These are phyloP conservation scores for Rattus norvegicus DNA, from an alignment of 2,113 vertebrate species.

Conservation along the genomic window DNA sequence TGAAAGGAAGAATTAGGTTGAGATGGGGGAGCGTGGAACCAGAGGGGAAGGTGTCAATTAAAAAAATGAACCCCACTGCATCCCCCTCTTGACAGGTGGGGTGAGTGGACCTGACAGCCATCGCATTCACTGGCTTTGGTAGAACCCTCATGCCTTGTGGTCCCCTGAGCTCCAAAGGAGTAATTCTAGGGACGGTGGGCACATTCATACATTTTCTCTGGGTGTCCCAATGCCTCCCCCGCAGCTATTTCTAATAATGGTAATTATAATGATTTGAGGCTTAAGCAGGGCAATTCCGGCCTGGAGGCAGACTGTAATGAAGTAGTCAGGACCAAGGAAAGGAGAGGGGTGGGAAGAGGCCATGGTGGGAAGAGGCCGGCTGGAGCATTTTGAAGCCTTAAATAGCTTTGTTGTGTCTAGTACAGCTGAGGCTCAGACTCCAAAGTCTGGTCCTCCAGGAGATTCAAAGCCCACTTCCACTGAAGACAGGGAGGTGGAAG, in stretches of 20 bases:
- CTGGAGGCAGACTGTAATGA: constrained; percentile 85
- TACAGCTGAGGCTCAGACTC: neutral
- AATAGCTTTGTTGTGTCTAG: constrained; percentile 16
- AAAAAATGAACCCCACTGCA: constrained; percentile 89
- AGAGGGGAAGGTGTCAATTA: constrained; percentile 94
- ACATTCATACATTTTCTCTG: constrained; percentile 76
- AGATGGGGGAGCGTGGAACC: constrained; percentile 71
- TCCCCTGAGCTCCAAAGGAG: constrained; percentile 80
- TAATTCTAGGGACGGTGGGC: constrained; percentile 74
- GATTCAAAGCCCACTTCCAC: neutral
- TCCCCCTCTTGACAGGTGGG: constrained; percentile 91
- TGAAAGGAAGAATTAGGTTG: constrained; percentile 72
- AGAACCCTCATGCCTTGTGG: constrained; percentile 79
- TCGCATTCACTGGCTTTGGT: constrained; percentile 89
- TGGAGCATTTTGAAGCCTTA: neutral
- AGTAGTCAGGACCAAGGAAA: constrained; percentile 76
- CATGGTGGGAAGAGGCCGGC: neutral
- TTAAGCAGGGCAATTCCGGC: constrained; percentile 86
- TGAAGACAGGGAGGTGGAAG: neutral
- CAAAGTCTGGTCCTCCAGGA: neutral
- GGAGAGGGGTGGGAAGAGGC: neutral
- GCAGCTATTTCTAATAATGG: constrained; percentile 86
- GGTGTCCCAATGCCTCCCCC: constrained; percentile 87
- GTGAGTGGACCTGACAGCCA: constrained; percentile 95
- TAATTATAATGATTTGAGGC: constrained; percentile 89